Evolutionary conservation across 2,888 invertebrate species (phyloP).

Genomic region (Leucophenga montana): DNA sequence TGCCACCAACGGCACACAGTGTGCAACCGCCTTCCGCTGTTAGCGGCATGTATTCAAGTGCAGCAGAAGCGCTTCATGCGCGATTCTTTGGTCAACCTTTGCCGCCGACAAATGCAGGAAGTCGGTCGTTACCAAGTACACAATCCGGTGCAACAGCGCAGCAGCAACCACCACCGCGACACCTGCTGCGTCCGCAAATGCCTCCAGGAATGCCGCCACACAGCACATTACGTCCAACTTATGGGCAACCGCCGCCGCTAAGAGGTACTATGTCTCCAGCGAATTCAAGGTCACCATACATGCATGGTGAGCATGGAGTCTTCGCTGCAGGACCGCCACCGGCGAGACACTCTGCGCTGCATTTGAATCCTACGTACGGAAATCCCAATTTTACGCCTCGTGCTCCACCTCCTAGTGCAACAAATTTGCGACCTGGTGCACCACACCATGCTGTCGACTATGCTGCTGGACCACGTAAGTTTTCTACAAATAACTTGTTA

Average conservation of each 20-base stretch:
- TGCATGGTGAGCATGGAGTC: slow-evolving; percentile 56
- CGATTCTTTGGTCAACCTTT: slow-evolving; percentile 64
- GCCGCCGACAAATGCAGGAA: slow-evolving; percentile 40
- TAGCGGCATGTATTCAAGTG: slow-evolving; percentile 55
- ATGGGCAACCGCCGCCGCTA: slow-evolving; percentile 71
- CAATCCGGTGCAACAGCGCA: slow-evolving; percentile 38
- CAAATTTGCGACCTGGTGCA: slow-evolving; percentile 55
- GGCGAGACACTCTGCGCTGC: slow-evolving; percentile 67
- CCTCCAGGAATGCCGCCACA: slow-evolving; percentile 48
- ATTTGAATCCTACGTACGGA: slow-evolving; percentile 69
- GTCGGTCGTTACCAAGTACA: slow-evolving; percentile 49
- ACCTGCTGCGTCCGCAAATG: slow-evolving; percentile 45
- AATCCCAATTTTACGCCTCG: slow-evolving; percentile 70
- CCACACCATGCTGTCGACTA: slow-evolving; percentile 57
- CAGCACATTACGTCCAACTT: slow-evolving; percentile 66
- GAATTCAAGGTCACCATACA: slow-evolving; percentile 50
- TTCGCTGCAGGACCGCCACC: slow-evolving; percentile 62
- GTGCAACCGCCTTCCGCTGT: slow-evolving; percentile 41
- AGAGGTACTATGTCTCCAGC: slow-evolving; percentile 57
- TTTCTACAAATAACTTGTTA: not conserved
- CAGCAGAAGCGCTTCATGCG: slow-evolving; percentile 50
- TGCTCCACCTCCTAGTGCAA: slow-evolving; percentile 56
- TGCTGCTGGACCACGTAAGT: slow-evolving; percentile 65
- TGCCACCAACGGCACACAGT: slow-evolving; percentile 51
- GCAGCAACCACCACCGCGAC: slow-evolving; percentile 38